These are phyloP conservation scores for Equus przewalskii DNA, from an alignment of 2,113 vertebrate genomes.

Conservation along the genomic window DNA sequence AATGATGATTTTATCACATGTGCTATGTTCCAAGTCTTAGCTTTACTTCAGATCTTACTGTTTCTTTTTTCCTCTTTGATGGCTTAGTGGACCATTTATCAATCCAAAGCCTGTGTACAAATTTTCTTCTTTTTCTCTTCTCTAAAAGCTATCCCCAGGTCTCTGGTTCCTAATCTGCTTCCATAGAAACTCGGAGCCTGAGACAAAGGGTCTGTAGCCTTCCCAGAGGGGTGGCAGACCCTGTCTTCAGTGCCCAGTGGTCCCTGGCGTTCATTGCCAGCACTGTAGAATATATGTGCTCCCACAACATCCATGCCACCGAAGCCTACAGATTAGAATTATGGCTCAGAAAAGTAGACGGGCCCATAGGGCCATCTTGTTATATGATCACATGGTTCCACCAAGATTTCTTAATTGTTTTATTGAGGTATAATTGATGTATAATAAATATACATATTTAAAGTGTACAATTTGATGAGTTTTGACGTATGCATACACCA, in stretches of 20 bases:
- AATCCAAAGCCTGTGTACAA: background rate
- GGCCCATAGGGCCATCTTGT: background rate
- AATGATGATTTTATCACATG: background rate
- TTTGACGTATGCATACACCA: background rate
- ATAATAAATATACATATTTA: background rate
- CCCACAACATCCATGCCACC: background rate
- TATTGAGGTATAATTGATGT: background rate
- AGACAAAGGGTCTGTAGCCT: background rate
- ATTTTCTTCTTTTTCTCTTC: background rate
- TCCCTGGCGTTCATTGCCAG: too few relatives aligned
- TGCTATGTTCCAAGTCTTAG: background rate
- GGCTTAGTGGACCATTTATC: background rate
- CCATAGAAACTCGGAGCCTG: background rate
- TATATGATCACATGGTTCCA: background rate
- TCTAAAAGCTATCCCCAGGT: background rate
- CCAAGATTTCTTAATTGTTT: background rate
- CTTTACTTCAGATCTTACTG: background rate
- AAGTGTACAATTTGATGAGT: background rate
- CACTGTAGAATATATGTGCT: background rate
- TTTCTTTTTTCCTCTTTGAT: background rate
- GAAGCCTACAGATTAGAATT: background rate
- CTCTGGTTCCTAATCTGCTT: background rate
- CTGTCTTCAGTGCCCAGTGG: too few relatives aligned
- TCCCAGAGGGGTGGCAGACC: background rate
- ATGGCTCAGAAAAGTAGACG: background rate